Evolutionary conservation across 2,888 invertebrate species (phyloP), one percentile per base, ranked within the genome.

Genomic region (Diachrysia chrysitis): DNA sequence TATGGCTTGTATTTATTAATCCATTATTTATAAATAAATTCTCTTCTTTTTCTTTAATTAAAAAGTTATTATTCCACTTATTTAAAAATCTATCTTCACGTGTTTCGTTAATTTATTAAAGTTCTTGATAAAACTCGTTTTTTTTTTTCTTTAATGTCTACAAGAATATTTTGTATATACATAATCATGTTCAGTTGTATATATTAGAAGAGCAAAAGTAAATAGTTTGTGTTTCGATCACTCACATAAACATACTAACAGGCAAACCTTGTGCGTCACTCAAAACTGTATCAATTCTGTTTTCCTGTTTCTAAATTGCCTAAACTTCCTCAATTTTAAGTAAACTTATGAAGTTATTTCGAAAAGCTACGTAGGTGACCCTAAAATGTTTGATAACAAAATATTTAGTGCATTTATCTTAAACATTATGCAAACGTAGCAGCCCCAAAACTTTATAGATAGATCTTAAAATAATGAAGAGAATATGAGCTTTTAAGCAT

Each of bases 161-260:
- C n/a, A 16, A 42, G n/a, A n/a, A 42, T 42, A 42, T 42, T 42
- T n/a, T 37, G 16, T 37, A n/a, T 2, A n/a, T 6, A 6, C 5
- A 14, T 37, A 37, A n/a, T 37, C 14, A 37, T 14, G 14, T 37
- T 12, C 37, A 1, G 1, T 42, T 62, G 53, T 71, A 46, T 62
- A 55, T 51, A 51, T 63, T 61, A 76, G 66, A 72, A 66, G 55
- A 54, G 21, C 51, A 55, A 72, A 63, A 72, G 66, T 51, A 46
- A 61, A 74, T 77, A 74, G 77, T 76, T 72, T 42, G 60, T 66
- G 68, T 74, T 74, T 67, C 64, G 70, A 72, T 81, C 74, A 71
- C 46, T 74, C 72, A 66, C 66, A 71, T 74, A 79, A 79, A 79
- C 81, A 81, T 46, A 64, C 73, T 68, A 32, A 32, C 32, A 68